Conservation (phyloP, 2,113 vertebrate species). For the Python bivittatus region DNA sequence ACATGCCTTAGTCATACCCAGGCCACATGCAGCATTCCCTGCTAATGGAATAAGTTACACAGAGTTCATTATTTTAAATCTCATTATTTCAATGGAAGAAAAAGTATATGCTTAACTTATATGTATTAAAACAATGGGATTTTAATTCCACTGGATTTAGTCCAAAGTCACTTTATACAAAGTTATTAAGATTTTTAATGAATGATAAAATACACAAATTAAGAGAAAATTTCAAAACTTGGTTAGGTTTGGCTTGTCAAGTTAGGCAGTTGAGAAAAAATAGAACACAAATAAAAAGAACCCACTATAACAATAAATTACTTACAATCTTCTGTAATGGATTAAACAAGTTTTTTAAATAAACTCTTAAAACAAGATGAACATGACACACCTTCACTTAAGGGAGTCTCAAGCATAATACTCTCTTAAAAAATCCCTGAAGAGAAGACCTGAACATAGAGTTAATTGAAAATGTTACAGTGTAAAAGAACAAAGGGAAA, state of each 20-base stretch:
- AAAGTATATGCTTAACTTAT: not conserved
- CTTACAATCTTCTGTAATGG: slow-evolving; percentile 34
- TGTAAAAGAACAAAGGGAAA: slow-evolving; percentile 50
- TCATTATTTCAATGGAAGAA: not conserved
- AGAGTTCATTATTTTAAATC: not conserved
- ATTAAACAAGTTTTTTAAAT: slow-evolving; percentile 57
- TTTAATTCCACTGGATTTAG: not conserved
- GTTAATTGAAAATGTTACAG: slow-evolving; percentile 27
- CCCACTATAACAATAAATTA: slow-evolving; percentile 46
- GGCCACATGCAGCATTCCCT: not conserved
- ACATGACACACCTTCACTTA: slow-evolving; percentile 38
- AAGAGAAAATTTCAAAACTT: not conserved
- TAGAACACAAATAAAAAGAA: slow-evolving; percentile 42
- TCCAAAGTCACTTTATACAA: not conserved
- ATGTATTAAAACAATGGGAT: not conserved
- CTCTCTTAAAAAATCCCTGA: slow-evolving; percentile 27
- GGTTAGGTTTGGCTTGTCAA: slow-evolving; percentile 31
- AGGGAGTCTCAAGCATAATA: slow-evolving; percentile 28
- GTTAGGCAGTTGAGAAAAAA: slow-evolving; percentile 30
- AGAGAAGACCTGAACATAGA: slow-evolving; percentile 31
- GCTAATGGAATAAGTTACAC: not conserved
- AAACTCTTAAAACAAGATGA: slow-evolving; percentile 35
- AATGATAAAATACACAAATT: slow-evolving; percentile 25
- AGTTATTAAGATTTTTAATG: not conserved
- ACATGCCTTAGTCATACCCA: not conserved